A percentile compares a stretch with the other conserved stretches of the same genome.
phyloP scores from a whole-genome alignment of 1,140 invertebrate genomes.

The Spodoptera litura region DNA sequence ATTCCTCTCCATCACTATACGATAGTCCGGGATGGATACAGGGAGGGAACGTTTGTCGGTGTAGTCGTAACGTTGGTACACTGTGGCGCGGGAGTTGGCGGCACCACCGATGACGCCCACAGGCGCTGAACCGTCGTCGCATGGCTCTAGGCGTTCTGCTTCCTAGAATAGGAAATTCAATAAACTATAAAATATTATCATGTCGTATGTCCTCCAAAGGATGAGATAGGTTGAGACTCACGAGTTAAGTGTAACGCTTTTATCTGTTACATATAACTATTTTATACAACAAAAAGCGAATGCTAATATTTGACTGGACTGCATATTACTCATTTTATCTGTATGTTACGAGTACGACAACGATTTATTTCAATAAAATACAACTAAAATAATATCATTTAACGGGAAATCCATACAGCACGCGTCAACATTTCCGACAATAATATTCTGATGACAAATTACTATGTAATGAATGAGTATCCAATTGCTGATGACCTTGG shows the following conservation, averaged over 20 bases:
- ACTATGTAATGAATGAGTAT: not conserved
- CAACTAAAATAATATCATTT: no score
- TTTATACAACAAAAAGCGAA: no score
- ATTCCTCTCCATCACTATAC: constrained; percentile 89
- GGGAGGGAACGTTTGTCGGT: constrained; percentile 99
- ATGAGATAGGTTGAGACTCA: no score
- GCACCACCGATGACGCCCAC: constrained; percentile 90
- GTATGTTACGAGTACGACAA: no score
- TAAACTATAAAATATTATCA: not conserved
- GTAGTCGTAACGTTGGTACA: constrained; percentile 91
- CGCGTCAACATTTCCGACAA: no score
- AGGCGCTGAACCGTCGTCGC: constrained; percentile 94
- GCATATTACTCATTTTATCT: no score
- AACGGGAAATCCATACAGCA: no score
- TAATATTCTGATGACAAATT: constrained; percentile 5
- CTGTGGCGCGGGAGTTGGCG: constrained; percentile 74
- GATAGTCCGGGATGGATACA: constrained; percentile 96
- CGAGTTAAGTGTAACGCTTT: no score
- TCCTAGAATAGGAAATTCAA: constrained; percentile 86
- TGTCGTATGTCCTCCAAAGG: no score
- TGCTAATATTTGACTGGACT: no score
- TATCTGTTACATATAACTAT: no score
- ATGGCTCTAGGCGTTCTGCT: constrained; percentile 94
- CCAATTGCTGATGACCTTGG: constrained; percentile 5
- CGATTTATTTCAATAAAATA: no score